These are phyloP conservation scores for Drosophila histrio DNA, from an alignment of 2,888 invertebrate genomes.

Conservation along the genomic window DNA sequence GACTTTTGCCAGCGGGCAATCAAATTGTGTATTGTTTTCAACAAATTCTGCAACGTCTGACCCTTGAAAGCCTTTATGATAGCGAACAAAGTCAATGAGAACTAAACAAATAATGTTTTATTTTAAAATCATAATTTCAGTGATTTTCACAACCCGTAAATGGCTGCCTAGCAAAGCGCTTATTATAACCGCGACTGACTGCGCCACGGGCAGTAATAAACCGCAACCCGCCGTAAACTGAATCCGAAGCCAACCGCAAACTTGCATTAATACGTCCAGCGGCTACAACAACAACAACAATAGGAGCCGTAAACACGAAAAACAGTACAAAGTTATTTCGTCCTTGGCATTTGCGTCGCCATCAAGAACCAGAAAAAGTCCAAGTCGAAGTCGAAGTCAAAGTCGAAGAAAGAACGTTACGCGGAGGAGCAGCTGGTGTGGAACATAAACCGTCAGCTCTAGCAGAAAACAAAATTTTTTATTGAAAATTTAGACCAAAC, in stretches of 20 bases:
- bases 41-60: not conserved
- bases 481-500: constrained; percentile 29
- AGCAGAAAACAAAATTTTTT: constrained; percentile 43
- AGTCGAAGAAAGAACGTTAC: not conserved
- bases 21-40: constrained; percentile 23
- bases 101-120: constrained; percentile 20
- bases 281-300: constrained; percentile 27
- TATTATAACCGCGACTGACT: constrained; percentile 34
- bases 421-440: constrained; percentile 25
- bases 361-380: constrained; percentile 15
- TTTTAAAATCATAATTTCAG: constrained; percentile 43
- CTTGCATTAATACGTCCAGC: constrained; percentile 47
- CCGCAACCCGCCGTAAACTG: constrained; percentile 33
- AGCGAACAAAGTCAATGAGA: constrained; percentile 13
- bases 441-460: too few species aligned
- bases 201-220: constrained; percentile 18
- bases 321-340: constrained; percentile 55
- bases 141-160: constrained; percentile 35
- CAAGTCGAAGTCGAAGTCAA: not conserved
- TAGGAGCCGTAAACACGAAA: constrained; percentile 31
- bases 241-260: constrained; percentile 41
- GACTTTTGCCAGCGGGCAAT: constrained; percentile 9
- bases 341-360: constrained; percentile 71
- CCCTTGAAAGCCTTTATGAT: not conserved
- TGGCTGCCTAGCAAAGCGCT: constrained; percentile 32